Evolutionary conservation across 2,113 vertebrate species (phyloP), one percentile per base, ranked within the genome.

Genomic region (Melanostigma gelatinosum): DNA sequence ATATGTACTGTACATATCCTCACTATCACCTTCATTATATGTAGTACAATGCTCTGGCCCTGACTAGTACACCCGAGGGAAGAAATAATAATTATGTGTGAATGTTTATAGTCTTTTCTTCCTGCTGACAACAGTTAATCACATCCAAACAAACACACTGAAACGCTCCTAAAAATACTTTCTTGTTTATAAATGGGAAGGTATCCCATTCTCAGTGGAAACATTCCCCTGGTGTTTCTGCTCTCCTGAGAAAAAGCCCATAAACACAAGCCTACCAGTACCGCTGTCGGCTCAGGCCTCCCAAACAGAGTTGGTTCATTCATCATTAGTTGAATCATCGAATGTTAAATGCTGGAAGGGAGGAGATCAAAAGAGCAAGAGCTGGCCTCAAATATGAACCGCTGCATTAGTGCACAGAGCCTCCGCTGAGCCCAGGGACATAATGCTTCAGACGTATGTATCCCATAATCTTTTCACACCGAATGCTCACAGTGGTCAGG

Each of bases 151-250:
- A 85, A 90, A 91, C 63, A 50, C 22, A 46, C 74, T 75, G 60
- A 4, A 48, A 48, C n/a, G 11, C 79, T 81, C 77, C 87, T 91
- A 89, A 85, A 93, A 91, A 92, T 88, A 86, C 84, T 88, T 82
- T 64, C 69, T 85, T 79, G 58, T 79, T 82, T 81, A 79, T 61
- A 85, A 86, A 84, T 75, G 78, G 84, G 78, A 62, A 83, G 68
- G 54, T 78, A 18, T 88, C 87, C 84, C 71, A 62, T 44, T 85
- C 80, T 85, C 75, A 29, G 77, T 40, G 52, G 81, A 63, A 87
- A 72, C 61, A 18, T 65, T 79, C 81, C 75, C 82, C 75, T 67
- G 82, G 50, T 73, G 80, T 76, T 87, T 75, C 70, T 76, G 52
- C 69, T 69, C 73, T 75, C 79, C 60, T 79, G 85, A 77, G 78